phyloP scores from a whole-genome alignment of 2,888 invertebrate genomes.

The Rhingia campestris region DNA sequence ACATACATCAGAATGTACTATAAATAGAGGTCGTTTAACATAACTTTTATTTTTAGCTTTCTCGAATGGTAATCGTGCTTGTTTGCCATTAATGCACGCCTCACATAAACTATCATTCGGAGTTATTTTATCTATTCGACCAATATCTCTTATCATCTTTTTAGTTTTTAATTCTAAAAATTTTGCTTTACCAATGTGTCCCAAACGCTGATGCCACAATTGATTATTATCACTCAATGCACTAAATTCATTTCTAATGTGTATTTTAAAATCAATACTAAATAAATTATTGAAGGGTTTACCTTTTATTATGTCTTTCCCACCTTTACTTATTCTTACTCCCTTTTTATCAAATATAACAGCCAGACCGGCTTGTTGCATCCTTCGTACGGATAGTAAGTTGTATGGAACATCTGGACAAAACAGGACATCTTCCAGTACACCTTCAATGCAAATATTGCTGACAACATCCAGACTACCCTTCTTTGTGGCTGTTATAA shows the following conservation, averaged over 20 bases:
- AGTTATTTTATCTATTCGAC: constrained; percentile 23
- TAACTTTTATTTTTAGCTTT: no score
- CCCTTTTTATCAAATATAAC: constrained; percentile 77
- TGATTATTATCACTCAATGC: constrained; percentile 21
- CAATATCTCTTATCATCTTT: constrained; percentile 33
- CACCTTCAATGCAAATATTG: constrained; percentile 73
- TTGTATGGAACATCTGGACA: constrained; percentile 78
- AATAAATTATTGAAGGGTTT: constrained; percentile 54
- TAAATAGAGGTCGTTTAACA: no score
- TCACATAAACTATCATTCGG: constrained; percentile 76
- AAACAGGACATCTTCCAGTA: constrained; percentile 74
- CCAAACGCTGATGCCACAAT: no score
- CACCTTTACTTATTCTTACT: constrained; percentile 71
- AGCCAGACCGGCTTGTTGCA: constrained; percentile 76
- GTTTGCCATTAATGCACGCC: constrained; percentile 79
- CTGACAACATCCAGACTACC: no score
- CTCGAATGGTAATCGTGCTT: constrained; percentile 78
- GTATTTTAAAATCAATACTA: constrained; percentile 44
- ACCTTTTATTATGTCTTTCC: constrained; percentile 22
- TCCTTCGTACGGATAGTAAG: constrained; percentile 75
- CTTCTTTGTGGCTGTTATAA: constrained; percentile 77
- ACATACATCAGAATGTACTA: no score
- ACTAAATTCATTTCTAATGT: constrained; percentile 28
- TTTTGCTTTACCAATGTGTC: constrained; percentile 53
- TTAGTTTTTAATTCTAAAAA: constrained; percentile 44